Base-by-base conservation (phyloP, 1,140 invertebrate species). In the Trialeurodes vaporariorum region DNA sequence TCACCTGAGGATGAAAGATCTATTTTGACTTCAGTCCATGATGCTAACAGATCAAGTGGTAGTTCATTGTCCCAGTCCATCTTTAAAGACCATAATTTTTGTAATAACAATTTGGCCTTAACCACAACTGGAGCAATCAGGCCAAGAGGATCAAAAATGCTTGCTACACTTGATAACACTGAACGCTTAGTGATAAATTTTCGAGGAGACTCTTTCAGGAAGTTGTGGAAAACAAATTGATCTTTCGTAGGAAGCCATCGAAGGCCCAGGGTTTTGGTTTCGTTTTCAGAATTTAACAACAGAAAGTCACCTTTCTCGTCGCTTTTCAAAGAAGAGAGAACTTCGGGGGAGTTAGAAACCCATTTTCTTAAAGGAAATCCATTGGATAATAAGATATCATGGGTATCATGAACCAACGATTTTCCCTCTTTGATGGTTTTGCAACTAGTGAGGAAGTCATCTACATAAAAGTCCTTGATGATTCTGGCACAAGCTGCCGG, bases 91-190 rank as follows among this genome's bases (percentile, higher is more conserved):
- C 79, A 79, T 2, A 82, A 58, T 34, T 75, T 69, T 73, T 82
- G 80, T n/a, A 82, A 74, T 0, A 81, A 67, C 0, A 81, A 75
- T 73, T 82, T 82, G 13, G 75, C 73, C 11, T 25, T 67, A 2
- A 81, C 72, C 1, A 77, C 74, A 0, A 77, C 67, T 23, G 81
- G 81, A 1, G 74, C 71, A 1, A 81, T 60, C 66, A 76, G 76
- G 13, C 79, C 79, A 17, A 78, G 67, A 2, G 75, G 76, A 71
- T 81, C 78, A 63, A 76, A 80, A 0, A 79, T 71, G 63, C 64
- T 68, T 12, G 70, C 72, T 1, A 77, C 73, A 58, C 73, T 70
- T 13, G 77, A 77, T 62, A 81, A 64, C 12, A 81, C 71, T 25
- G 17, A 65, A 34, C 76, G 70, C 72, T 79, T 81, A n/a, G 75